Base-by-base conservation (phyloP, 2,797 vertebrate species). In the Emys orbicularis region DNA sequence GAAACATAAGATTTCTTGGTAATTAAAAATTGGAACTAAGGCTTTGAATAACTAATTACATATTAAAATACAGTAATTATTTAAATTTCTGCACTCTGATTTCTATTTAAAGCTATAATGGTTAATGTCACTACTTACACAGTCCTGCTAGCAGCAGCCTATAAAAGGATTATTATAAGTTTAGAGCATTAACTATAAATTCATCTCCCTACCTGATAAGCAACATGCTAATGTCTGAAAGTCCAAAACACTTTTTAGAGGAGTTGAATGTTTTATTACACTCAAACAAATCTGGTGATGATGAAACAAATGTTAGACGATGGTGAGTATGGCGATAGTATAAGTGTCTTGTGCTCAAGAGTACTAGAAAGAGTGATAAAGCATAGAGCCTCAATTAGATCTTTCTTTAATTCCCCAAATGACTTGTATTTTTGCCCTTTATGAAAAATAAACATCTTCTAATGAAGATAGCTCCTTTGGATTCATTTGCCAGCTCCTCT, bases 71-170 rank as follows among this genome's bases (percentile, higher is more conserved):
- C 79, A 81, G 95, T 59, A 31, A 52, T 94, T 97, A 95, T 91
- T 97, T 97, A 97, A 97, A 93, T 97, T 91, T 95, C 93, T 95
- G 87, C 37, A 59, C 84, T 94, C 61, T 77, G 94, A 90, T 95
- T 96, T 91, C 96, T 74, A 34, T 95, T 93, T 84, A 93, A 93
- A 96, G 93, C 81, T 72, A 2, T 88, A 92, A 50, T 34, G 21
- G 92, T 94, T 95, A 94, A 97, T 96, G 94, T 91, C 52, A 74
- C 93, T 82, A 86, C 57, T 95, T 86, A 61, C 79, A 83, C 92
- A 95, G 87, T 96, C 95, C 93, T 86, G 86, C 95, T 88, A 92
- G 94, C 79, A 95, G 87, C 90, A 92, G 96, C 93, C 91, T 96
- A 89, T 97, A 88, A 94, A 96, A 96, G 76, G 53, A 12, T 74